Conservation (phyloP, 2,888 invertebrate genomes). For the Drosophila vallismaia region DNA sequence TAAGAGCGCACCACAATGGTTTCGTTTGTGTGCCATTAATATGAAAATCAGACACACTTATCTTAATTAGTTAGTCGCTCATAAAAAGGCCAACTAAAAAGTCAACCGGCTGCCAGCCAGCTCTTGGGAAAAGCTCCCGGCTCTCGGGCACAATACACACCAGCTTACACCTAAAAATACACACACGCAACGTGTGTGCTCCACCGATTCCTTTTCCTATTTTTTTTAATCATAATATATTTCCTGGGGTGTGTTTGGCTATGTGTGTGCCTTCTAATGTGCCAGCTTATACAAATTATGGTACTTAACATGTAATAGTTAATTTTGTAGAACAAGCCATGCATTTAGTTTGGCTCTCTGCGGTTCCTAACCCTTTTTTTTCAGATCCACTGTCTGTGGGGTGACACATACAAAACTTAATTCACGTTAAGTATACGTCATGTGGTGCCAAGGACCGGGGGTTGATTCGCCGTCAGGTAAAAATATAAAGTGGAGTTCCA, state of each 20-base stretch:
- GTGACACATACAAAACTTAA: conserved; percentile 30
- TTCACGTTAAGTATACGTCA: conserved; percentile 48
- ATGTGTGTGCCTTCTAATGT: conserved; percentile 46
- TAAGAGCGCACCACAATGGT: conserved; percentile 68
- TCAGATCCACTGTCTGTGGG: background rate
- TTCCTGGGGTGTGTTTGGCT: conserved; percentile 16
- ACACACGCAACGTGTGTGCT: conserved; percentile 31
- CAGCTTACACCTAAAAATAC: conserved; percentile 26
- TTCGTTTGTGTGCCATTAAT: conserved; percentile 74
- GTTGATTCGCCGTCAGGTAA: conserved; percentile 1
- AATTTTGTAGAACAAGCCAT: conserved; percentile 64
- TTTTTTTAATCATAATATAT: conserved; percentile 33
- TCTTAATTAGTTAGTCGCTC: conserved; percentile 75
- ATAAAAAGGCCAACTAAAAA: conserved; percentile 37
- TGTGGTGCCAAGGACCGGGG: conserved; percentile 3
- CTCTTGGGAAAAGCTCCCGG: conserved; percentile 25
- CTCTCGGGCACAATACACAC: conserved; percentile 1
- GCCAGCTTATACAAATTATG: conserved; percentile 67
- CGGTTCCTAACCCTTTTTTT: background rate
- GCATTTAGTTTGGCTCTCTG: conserved; percentile 55
- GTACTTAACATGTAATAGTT: conserved; percentile 72
- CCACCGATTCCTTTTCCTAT: conserved; percentile 9
- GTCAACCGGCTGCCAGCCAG: conserved; percentile 7
- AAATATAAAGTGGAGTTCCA: background rate
- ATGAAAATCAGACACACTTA: conserved; percentile 80